Percentiles rank a stretch among this genome's conserved stretches.
phyloP scores from a whole-genome alignment of 1,140 invertebrate species.

The Pinna nobilis region DNA sequence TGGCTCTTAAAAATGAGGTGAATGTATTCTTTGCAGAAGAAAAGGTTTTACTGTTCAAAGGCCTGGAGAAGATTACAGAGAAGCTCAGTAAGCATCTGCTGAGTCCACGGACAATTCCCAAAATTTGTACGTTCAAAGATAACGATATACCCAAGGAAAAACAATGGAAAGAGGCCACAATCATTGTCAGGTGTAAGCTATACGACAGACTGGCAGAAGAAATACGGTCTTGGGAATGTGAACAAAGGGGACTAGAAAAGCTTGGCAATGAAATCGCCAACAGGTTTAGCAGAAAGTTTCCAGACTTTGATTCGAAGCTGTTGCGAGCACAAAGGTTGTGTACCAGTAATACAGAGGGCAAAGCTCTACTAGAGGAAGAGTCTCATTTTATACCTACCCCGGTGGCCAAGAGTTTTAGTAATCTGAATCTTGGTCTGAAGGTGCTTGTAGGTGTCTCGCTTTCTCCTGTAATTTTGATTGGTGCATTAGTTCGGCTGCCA shows the following conservation, averaged over 20 bases:
- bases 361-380: background rate
- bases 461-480: conserved; percentile 40
- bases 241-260: conserved; percentile 24
- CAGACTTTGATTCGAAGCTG: conserved; percentile 45
- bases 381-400: conserved; percentile 31
- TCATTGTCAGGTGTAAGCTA: conserved; percentile 33
- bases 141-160: background rate
- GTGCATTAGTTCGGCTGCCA: conserved; percentile 40
- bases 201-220: conserved; percentile 39
- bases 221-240: conserved; percentile 47
- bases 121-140: conserved; percentile 33
- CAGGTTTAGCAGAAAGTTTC: conserved; percentile 44
- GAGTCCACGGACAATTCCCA: background rate
- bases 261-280: conserved; percentile 26
- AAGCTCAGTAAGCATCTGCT: conserved; percentile 28
- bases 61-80: conserved; percentile 31
- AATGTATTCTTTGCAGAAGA: too few relatives aligned
- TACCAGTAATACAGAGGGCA: background rate
- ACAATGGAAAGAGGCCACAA: conserved; percentile 16
- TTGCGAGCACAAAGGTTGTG: conserved; percentile 34
- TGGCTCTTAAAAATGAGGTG: too few relatives aligned
- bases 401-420: conserved; percentile 23
- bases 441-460: conserved; percentile 38
- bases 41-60: conserved; percentile 15
- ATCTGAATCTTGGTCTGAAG: conserved; percentile 38